These are phyloP conservation scores for Sus scrofa DNA, from an alignment of 2,113 vertebrate species.

Conservation along the genomic window T2T-Sscrofa CM000819.6:74405501-74406000, in stretches of 20 bases:
- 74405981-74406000: too few relatives aligned
- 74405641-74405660: not conserved
- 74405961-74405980: too few relatives aligned
- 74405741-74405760: not conserved
- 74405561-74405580: too few relatives aligned
- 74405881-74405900: not conserved
- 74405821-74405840: conserved; percentile 21
- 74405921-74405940: not conserved
- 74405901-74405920: not conserved
- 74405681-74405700: not conserved
- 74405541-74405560: not conserved
- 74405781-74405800: conserved; percentile 18
- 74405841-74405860: not conserved
- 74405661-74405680: not conserved
- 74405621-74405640: not conserved
- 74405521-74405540: not conserved
- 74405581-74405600: not conserved
- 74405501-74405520: not conserved
- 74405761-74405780: conserved; percentile 65
- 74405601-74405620: not conserved
- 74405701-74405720: not conserved
- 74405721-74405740: conserved; percentile 41
- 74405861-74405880: not conserved
- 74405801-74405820: not conserved
- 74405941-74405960: too few relatives aligned